Evolutionary conservation across 2,797 vertebrate species (phyloP).

Genomic region (Sebastes kiyomatsui): DNA sequence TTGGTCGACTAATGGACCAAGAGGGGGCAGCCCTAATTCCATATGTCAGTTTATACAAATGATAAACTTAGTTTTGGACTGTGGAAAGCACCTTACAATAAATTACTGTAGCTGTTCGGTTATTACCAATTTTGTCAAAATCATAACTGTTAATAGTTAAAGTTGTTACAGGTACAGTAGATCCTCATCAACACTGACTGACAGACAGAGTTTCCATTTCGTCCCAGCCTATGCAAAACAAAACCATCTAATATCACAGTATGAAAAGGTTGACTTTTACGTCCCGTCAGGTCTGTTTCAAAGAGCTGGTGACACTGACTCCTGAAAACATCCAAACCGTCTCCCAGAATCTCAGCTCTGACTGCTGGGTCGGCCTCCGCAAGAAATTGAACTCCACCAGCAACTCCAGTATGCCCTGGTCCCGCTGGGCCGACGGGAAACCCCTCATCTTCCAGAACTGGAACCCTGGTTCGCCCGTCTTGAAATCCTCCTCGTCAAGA

Average conservation of each 20-base stretch:
- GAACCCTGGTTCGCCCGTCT: constrained; percentile 75
- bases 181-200: not conserved
- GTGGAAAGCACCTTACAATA: not conserved
- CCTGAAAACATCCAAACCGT: constrained; percentile 49
- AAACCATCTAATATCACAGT: not conserved
- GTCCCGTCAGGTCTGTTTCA: constrained; percentile 69
- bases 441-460: constrained; percentile 82
- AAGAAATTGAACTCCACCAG: constrained; percentile 28
- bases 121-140: not conserved
- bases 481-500: constrained; percentile 6
- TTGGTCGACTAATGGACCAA: too few relatives aligned
- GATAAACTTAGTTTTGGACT: not conserved
- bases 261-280: not conserved
- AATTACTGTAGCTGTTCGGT: not conserved
- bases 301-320: constrained; percentile 75
- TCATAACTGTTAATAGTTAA: not conserved
- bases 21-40: too few relatives aligned
- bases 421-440: constrained; percentile 75
- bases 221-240: not conserved
- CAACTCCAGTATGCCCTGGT: constrained; percentile 51
- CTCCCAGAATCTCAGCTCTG: not conserved
- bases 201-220: not conserved
- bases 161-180: not conserved
- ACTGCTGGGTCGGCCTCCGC: constrained; percentile 80
- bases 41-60: not conserved